A percentile compares a stretch with the other conserved stretches of the same genome.
phyloP scores from a whole-genome alignment of 2,797 vertebrate species.

The Myotis myotis region DNA sequence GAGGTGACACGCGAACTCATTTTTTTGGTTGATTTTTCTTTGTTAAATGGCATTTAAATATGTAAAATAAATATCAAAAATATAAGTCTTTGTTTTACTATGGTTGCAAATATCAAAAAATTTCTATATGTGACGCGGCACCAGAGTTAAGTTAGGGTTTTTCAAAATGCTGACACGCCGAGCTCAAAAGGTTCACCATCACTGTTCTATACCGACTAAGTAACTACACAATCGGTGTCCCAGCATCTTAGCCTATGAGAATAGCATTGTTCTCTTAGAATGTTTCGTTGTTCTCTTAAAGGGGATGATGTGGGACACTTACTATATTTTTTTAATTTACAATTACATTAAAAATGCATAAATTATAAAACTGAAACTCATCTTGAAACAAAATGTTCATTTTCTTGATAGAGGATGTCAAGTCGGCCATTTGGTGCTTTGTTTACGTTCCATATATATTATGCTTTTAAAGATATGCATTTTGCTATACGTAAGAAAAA shows the following conservation, averaged over 20 bases:
- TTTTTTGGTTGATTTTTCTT: too few species aligned
- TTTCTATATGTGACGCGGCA: too few species aligned
- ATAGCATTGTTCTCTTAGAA: background rate
- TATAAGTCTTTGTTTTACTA: too few species aligned
- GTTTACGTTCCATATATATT: background rate
- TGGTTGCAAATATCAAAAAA: too few species aligned
- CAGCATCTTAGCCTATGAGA: background rate
- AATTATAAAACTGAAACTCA: conserved; percentile 5
- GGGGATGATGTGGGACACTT: background rate
- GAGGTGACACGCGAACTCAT: too few species aligned
- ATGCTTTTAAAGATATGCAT: background rate
- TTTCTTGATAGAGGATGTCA: background rate
- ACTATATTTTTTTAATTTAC: background rate
- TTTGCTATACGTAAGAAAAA: background rate
- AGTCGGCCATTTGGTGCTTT: background rate
- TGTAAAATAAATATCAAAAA: too few species aligned
- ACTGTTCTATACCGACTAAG: background rate
- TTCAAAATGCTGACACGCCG: too few species aligned
- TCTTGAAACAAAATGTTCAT: background rate
- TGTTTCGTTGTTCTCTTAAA: background rate
- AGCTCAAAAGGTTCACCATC: too few species aligned
- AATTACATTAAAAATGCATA: background rate
- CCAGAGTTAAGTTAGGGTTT: too few species aligned
- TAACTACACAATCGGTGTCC: rapidly evolving
- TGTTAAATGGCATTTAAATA: too few species aligned